A percentile compares a stretch with the other conserved stretches of the same genome.
These are phyloP conservation scores for Trachelus tabidus DNA, from an alignment of 2,888 invertebrate species.

Conservation along the genomic window DNA sequence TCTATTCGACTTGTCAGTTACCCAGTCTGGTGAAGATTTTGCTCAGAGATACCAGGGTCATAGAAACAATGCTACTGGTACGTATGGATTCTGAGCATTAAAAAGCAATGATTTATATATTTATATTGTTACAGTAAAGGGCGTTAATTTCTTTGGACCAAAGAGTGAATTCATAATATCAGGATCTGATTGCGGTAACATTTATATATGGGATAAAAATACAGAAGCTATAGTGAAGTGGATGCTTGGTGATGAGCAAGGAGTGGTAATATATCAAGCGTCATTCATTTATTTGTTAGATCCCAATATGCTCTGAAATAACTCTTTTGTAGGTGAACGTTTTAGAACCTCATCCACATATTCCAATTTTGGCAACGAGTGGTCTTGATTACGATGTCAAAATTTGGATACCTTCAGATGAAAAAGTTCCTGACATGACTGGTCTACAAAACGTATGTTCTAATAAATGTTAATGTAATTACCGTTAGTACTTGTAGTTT, in stretches of 20 bases:
- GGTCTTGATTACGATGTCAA: slow-evolving; percentile 94
- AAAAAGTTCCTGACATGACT: slow-evolving; percentile 61
- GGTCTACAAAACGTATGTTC: slow-evolving; percentile 32
- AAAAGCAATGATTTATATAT: background rate
- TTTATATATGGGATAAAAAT: slow-evolving; percentile 90
- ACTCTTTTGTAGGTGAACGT: slow-evolving; percentile 79
- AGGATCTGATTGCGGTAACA: slow-evolving; percentile 93
- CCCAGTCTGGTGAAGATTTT: slow-evolving; percentile 65
- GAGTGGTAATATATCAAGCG: slow-evolving; percentile 74
- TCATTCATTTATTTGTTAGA: slow-evolving; percentile 4
- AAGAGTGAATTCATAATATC: slow-evolving; percentile 90
- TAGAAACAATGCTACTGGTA: slow-evolving; percentile 60
- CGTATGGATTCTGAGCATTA: background rate
- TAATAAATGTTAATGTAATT: background rate
- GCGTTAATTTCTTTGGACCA: slow-evolving; percentile 94
- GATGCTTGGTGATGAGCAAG: slow-evolving; percentile 82
- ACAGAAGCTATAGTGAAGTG: slow-evolving; percentile 91
- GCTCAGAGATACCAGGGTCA: slow-evolving; percentile 75
- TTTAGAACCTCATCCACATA: slow-evolving; percentile 88
- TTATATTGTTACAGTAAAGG: slow-evolving; percentile 75
- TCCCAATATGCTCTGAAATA: slow-evolving; percentile 13
- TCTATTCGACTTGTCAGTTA: slow-evolving; percentile 78
- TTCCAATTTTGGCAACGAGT: slow-evolving; percentile 89
- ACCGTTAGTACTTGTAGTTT: background rate
- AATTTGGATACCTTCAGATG: slow-evolving; percentile 86